A percentile compares a stretch with the other conserved stretches of the same genome.
Conservation (phyloP, 2,888 invertebrate species). For the Stictocephala bisonia region DNA sequence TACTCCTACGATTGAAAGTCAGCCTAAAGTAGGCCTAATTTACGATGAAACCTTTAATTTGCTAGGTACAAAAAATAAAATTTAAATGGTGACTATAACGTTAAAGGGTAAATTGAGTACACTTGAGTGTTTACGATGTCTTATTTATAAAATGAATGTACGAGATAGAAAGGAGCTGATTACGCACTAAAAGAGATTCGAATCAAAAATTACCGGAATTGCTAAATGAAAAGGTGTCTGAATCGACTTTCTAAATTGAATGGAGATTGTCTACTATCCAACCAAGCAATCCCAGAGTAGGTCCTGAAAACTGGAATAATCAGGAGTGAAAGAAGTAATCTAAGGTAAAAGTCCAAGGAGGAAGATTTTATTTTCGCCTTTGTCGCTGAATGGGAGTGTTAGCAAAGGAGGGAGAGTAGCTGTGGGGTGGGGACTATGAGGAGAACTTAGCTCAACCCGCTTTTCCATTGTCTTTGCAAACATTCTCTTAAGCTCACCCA, state of each 20-base stretch:
- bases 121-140: too few relatives aligned
- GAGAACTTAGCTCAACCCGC: conserved; percentile 13
- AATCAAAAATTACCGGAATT: neutral
- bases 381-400: conserved; percentile 32
- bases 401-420: neutral
- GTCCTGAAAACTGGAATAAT: conserved; percentile 27
- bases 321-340: conserved; percentile 37
- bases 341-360: conserved; percentile 37
- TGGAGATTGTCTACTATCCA: conserved; percentile 14
- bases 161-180: too few relatives aligned
- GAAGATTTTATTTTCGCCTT: conserved; percentile 37
- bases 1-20: too few relatives aligned
- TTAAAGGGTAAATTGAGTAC: too few relatives aligned
- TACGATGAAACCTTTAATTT: too few relatives aligned
- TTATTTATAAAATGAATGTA: too few relatives aligned
- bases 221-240: conserved; percentile 15
- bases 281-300: neutral
- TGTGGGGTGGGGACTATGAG: conserved; percentile 9
- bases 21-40: too few relatives aligned
- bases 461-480: conserved; percentile 37
- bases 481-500: conserved; percentile 43
- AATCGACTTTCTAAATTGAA: conserved; percentile 28
- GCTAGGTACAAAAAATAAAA: too few relatives aligned
- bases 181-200: too few relatives aligned
- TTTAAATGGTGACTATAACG: too few relatives aligned